Conservation (phyloP, 1,140 invertebrate species). For the Achatina immaculata region DNA sequence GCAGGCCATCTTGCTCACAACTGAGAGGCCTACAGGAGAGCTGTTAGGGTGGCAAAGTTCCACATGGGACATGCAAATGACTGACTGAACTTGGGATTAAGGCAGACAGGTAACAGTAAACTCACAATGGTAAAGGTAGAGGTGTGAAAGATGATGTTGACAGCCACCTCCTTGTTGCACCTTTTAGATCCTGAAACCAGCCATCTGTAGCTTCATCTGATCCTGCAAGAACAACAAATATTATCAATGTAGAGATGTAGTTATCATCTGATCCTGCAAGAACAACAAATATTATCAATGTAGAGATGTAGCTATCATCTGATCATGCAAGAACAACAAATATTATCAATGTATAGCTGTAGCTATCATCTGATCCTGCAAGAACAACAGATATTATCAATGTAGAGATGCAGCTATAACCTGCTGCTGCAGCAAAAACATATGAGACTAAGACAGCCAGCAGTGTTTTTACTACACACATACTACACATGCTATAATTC, state of each 20-base stretch:
- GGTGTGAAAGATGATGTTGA: slow-evolving; percentile 52
- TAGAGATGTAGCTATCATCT: slow-evolving; percentile 24
- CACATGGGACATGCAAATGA: no score
- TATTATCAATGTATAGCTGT: background rate
- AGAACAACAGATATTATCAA: background rate
- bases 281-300: background rate
- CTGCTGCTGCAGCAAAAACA: no score
- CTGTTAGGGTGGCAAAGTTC: no score
- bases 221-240: background rate
- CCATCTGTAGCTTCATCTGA: slow-evolving; percentile 37
- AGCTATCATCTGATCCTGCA: slow-evolving; percentile 19
- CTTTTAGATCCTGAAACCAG: slow-evolving; percentile 40
- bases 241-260: background rate
- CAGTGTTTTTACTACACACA: no score
- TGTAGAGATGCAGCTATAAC: background rate
- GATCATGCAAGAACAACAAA: background rate
- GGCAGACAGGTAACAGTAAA: no score
- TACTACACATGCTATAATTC: no score
- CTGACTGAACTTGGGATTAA: no score
- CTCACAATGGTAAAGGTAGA: slow-evolving; percentile 57
- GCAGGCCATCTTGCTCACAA: no score
- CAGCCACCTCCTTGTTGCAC: slow-evolving; percentile 38
- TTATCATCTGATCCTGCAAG: slow-evolving; percentile 25
- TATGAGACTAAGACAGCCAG: no score
- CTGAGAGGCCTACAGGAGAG: no score